Percentiles rank a stretch among this genome's conserved stretches.
Conservation (phyloP, 1,140 invertebrate genomes). For the Zaprionus capensis region DNA sequence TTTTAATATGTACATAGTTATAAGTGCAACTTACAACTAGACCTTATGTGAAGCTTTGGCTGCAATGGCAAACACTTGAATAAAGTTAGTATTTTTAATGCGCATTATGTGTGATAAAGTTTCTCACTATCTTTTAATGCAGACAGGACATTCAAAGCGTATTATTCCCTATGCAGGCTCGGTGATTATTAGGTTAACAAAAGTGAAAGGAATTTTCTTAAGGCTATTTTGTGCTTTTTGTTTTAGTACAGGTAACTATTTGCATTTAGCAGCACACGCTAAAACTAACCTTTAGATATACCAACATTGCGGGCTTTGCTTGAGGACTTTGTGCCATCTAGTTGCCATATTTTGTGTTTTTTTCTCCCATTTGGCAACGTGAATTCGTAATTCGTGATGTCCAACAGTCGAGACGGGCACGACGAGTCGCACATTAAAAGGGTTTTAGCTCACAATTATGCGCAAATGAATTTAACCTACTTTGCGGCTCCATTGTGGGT, state of each 20-base stretch:
- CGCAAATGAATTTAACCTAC: conserved; percentile 43
- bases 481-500: conserved; percentile 14
- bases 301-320: conserved; percentile 18
- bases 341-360: not conserved
- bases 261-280: conserved; percentile 11
- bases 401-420: conserved; percentile 5
- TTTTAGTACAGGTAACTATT: conserved; percentile 20
- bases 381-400: conserved; percentile 24
- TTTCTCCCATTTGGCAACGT: conserved; percentile 14
- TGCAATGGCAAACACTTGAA: too few relatives aligned
- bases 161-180: not conserved
- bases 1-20: too few relatives aligned
- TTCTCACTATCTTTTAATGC: too few relatives aligned
- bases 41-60: too few relatives aligned
- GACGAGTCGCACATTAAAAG: conserved; percentile 16
- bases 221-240: conserved; percentile 9
- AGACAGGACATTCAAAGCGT: not conserved
- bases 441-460: conserved; percentile 29
- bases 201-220: conserved; percentile 10
- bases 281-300: conserved; percentile 5
- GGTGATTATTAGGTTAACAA: not conserved
- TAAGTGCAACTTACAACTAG: too few relatives aligned
- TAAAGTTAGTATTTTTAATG: too few relatives aligned
- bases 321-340: not conserved
- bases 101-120: too few relatives aligned